Conservation (phyloP, 1,140 invertebrate species). For the Metaphire vulgaris region DNA sequence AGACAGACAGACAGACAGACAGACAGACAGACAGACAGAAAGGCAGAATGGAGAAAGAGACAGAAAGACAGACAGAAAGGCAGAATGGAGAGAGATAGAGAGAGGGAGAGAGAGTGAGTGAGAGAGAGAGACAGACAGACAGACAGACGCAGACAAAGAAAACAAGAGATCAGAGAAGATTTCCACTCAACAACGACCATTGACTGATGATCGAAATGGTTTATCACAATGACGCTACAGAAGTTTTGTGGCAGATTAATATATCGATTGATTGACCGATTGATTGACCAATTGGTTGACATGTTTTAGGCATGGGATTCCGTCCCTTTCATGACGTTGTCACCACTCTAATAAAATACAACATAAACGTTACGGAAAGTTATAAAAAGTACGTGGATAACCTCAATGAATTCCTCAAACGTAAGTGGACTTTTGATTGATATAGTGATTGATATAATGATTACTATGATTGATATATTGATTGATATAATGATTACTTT, state of each 20-base stretch:
- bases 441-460: too few species aligned
- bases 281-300: too few species aligned
- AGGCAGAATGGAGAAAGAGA: too few species aligned
- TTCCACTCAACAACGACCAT: too few species aligned
- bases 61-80: neutral
- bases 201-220: too few species aligned
- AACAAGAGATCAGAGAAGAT: too few species aligned
- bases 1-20: conserved; percentile 1
- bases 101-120: neutral
- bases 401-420: neutral
- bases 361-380: neutral
- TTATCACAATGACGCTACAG: too few species aligned
- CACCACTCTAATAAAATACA: neutral
- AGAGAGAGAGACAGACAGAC: neutral
- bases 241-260: too few species aligned
- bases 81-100: neutral
- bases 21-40: neutral
- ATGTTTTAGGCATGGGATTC: neutral
- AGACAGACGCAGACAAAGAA: neutral
- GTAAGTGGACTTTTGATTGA: too few species aligned
- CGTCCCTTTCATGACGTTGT: neutral
- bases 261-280: too few species aligned
- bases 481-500: too few species aligned
- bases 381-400: neutral
- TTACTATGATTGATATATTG: too few species aligned